Evolutionary conservation across 2,797 vertebrate species (phyloP), one percentile per base, ranked within the genome.

Genomic region (Etheostoma perlongum): DNA sequence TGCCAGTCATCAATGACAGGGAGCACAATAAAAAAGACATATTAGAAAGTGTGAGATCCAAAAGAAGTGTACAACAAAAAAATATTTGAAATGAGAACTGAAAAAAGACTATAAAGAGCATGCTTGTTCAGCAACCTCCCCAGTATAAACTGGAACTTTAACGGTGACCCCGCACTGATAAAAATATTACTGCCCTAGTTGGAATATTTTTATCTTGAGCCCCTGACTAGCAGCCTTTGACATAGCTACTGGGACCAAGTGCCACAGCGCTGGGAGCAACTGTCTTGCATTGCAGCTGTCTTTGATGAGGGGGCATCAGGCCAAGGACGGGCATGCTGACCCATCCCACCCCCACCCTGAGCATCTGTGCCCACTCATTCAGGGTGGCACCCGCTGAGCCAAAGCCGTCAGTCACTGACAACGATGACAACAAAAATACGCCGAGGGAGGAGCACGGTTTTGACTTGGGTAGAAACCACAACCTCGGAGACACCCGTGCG

Each of bases 241-340:
- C 78, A 85, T 67, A 40, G 36, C 36, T 4, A 74, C 84, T 58
- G 52, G 72, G 71, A 83, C 77, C 68, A 69, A 81, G 75, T 68
- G 76, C 72, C 77, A 48, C 78, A 59, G 65, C 15, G 52, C 72
- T 52, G 55, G 71, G 66, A 88, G 74, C 85, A 85, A 75, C 84
- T 90, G 89, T 54, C 57, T 49, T 36, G 61, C 64, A 40, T 54
- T 36, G 87, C 93, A 94, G 93, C 93, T 94, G 94, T 91, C 91
- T 81, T 62, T 70, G 62, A 58, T 72, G 67, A 82, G 61, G 59
- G 83, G 69, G 72, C 73, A 86, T 84, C 58, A 16, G 68, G 79
- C 76, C 81, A 83, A 86, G 74, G 75, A 66, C 60, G 70, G 78
- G 71, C 68, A 85, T 55, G 33, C 63, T 82, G 82, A 84, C 81